Evolutionary conservation across 2,797 vertebrate genomes (phyloP).

Genomic region (Myotis daubentonii): DNA sequence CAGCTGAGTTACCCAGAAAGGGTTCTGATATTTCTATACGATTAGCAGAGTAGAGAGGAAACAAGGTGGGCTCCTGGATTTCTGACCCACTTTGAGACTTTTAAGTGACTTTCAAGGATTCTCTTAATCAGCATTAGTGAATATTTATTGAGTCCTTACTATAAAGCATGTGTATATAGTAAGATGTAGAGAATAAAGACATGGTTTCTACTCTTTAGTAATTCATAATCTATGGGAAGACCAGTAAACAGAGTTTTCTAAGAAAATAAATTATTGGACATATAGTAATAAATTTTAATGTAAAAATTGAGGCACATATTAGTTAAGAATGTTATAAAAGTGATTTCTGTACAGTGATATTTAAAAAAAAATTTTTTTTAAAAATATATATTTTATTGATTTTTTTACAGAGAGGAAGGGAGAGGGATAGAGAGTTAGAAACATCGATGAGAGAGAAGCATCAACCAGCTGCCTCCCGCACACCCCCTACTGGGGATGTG

Average conservation of each 20-base stretch:
- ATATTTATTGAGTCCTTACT: neutral
- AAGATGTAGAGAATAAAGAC: neutral
- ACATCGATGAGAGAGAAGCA: too few species aligned
- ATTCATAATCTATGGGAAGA: neutral
- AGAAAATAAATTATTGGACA: neutral
- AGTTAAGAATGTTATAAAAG: neutral
- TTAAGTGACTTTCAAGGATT: neutral
- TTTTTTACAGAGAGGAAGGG: too few species aligned
- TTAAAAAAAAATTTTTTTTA: too few species aligned
- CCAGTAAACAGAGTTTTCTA: neutral
- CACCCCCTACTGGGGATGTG: too few species aligned
- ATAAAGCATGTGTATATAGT: neutral
- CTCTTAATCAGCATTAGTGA: neutral
- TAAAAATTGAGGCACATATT: neutral
- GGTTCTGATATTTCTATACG: neutral
- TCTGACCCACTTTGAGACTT: neutral
- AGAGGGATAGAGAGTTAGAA: too few species aligned
- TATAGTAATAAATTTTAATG: constrained; percentile 3
- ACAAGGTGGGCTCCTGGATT: neutral
- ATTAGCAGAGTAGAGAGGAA: neutral
- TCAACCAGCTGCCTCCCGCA: too few species aligned
- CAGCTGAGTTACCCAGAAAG: neutral
- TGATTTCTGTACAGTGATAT: neutral
- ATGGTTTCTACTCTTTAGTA: neutral
- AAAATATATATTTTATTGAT: too few species aligned